A percentile compares a stretch with the other conserved stretches of the same genome.
Evolutionary conservation across 1,140 invertebrate species (phyloP).

Genomic region (Polyergus mexicanus): DNA sequence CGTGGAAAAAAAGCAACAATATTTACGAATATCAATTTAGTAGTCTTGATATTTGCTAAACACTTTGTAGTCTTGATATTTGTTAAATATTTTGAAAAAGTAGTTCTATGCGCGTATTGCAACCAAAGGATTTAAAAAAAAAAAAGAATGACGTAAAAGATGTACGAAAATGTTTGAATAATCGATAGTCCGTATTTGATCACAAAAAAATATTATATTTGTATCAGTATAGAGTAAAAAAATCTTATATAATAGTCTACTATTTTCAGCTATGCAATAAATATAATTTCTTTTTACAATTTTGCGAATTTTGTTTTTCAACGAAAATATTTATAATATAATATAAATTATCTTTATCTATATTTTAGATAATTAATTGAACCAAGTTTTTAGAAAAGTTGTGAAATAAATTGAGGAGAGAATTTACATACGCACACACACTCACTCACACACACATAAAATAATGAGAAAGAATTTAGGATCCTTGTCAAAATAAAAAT

Average conservation of each 20-base stretch:
- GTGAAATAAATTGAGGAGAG: not conserved
- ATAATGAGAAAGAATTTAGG: no score
- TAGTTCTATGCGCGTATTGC: not conserved
- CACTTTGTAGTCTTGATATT: not conserved
- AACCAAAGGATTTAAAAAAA: not conserved
- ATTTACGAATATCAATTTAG: no score
- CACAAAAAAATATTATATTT: conserved; percentile 19
- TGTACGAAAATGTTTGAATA: conserved; percentile 12
- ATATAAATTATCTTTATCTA: conserved; percentile 1
- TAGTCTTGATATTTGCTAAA: not conserved
- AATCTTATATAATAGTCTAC: not conserved
- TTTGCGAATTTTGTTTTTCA: conserved; percentile 1
- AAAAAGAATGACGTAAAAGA: not conserved
- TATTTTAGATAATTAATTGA: conserved; percentile 12
- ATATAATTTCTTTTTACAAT: conserved; percentile 14
- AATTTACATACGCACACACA: no score
- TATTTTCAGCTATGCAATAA: conserved; percentile 26
- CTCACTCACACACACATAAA: no score
- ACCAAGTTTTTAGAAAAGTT: not conserved
- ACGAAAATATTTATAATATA: not conserved
- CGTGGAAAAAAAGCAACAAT: no score
- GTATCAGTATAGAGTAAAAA: not conserved
- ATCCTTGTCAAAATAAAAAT: no score
- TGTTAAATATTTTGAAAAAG: not conserved
- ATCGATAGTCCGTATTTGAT: conserved; percentile 24